Evolutionary conservation across 2,888 invertebrate species (phyloP).

Genomic region (Laothoe populi): DNA sequence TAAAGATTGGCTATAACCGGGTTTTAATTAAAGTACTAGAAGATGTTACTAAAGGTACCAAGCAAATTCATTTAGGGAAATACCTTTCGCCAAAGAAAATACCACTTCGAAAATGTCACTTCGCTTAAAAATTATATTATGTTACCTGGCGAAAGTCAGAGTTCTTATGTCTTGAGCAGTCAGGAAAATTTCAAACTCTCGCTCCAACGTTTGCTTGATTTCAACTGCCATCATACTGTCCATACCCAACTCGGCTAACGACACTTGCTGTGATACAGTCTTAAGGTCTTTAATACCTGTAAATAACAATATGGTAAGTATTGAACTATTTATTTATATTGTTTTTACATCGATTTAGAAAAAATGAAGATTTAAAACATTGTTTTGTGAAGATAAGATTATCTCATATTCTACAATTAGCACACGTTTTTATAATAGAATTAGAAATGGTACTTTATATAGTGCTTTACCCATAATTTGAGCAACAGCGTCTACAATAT

Average conservation of each 20-base stretch:
- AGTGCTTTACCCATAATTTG: constrained; percentile 84
- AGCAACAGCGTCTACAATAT: constrained; percentile 89
- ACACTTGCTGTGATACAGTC: constrained; percentile 88
- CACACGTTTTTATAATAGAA: not conserved
- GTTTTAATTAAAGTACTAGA: not conserved
- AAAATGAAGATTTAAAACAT: too few relatives aligned
- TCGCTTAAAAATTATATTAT: not conserved
- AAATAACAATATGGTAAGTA: not conserved
- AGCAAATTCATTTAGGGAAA: too few relatives aligned
- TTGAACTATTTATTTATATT: too few relatives aligned
- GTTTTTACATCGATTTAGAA: too few relatives aligned
- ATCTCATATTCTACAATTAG: too few relatives aligned
- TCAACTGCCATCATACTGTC: constrained; percentile 99
- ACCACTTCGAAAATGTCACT: too few relatives aligned
- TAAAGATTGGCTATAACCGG: too few relatives aligned
- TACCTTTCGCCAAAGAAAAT: too few relatives aligned
- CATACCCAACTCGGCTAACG: constrained; percentile 96
- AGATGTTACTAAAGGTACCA: too few relatives aligned
- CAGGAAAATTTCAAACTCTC: constrained; percentile 94
- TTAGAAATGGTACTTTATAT: not conserved
- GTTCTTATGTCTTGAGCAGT: constrained; percentile 94
- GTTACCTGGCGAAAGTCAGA: constrained; percentile 89
- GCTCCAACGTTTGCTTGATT: constrained; percentile 95
- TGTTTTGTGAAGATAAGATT: too few relatives aligned
- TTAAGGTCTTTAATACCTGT: constrained; percentile 87